These are phyloP conservation scores for Myodes glareolus DNA, from an alignment of 2,113 vertebrate genomes.

Conservation along the genomic window DNA sequence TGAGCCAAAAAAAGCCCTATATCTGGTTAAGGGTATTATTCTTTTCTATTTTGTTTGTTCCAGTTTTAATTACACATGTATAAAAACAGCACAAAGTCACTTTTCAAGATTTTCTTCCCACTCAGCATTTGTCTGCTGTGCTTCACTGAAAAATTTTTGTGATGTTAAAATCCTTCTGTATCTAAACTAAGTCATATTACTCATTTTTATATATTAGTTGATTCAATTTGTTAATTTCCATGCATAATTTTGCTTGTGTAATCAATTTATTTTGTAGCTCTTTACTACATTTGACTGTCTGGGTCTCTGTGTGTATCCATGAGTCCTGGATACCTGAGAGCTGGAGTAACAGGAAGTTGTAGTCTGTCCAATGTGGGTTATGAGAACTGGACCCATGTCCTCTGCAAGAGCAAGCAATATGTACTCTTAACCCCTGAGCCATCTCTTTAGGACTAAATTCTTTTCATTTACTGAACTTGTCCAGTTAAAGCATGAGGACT, in stretches of 20 bases:
- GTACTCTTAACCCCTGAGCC: neutral
- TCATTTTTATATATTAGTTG: neutral
- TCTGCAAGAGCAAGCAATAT: neutral
- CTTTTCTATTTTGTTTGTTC: neutral
- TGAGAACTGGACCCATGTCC: neutral
- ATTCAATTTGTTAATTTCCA: slow-evolving; percentile 14
- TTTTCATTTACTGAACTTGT: slow-evolving; percentile 9
- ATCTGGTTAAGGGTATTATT: neutral
- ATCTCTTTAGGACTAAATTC: neutral
- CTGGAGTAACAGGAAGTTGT: neutral
- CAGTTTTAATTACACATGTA: neutral
- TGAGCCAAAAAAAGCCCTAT: neutral
- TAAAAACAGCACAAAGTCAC: neutral
- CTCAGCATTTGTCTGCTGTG: neutral
- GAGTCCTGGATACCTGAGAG: neutral
- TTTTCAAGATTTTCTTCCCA: neutral
- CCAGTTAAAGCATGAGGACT: neutral
- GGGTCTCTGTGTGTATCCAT: neutral
- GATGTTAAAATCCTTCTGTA: neutral
- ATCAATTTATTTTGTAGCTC: neutral
- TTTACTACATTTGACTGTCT: neutral
- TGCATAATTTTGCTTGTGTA: neutral
- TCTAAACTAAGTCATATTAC: neutral
- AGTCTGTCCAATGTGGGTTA: neutral
- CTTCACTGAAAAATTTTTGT: neutral